Base-by-base conservation (phyloP, 2,797 vertebrate genomes). In the Semotilus atromaculatus region DNA sequence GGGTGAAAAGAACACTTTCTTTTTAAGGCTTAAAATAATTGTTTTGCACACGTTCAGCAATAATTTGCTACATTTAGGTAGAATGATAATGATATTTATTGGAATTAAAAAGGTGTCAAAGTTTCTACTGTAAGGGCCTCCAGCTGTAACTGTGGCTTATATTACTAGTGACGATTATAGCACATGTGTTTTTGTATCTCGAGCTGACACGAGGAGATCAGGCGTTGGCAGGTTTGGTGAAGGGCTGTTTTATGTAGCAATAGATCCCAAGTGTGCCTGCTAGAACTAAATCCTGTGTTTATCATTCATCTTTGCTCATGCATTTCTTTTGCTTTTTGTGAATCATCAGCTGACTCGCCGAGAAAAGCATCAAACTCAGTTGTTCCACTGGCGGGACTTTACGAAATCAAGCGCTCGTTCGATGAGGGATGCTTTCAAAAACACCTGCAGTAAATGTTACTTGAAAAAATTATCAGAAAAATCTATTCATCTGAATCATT, bases 211-310 rank as follows among this genome's bases (percentile, higher is more conserved):
- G 73, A 77, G 80, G 89, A 88, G 90, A 90, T 90, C 88, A 91
- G 91, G 89, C 92, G 79, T 85, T 78, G 90, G 93, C 92, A 92
- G 91, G 92, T 93, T 90, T 92, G 92, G 92, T 93, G 94, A 96
- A 96, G 95, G 95, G 94, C 95, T 96, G 93, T 93, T 94, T 95
- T 94, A 93, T 92, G 93, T 94, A 96, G 95, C 95, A 96, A 96
- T 95, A 96, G 95, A 94, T 93, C 94, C 94, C 93, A 93, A 93
- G 93, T 94, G 94, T 95, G 95, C 94, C 95, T 96, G 94, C 90
- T 92, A 90, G 91, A 91, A 89, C 84, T 87, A 87, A 87, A 77
- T 85, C 86, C 77, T 90, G 72, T 88, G 85, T 85, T 72, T 79
- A 83, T 83, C 53, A 66, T 36, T 72, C 83, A 71, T 75, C 40